Base-by-base conservation (phyloP, 2,888 invertebrate genomes). In the Plusia festucae region DNA sequence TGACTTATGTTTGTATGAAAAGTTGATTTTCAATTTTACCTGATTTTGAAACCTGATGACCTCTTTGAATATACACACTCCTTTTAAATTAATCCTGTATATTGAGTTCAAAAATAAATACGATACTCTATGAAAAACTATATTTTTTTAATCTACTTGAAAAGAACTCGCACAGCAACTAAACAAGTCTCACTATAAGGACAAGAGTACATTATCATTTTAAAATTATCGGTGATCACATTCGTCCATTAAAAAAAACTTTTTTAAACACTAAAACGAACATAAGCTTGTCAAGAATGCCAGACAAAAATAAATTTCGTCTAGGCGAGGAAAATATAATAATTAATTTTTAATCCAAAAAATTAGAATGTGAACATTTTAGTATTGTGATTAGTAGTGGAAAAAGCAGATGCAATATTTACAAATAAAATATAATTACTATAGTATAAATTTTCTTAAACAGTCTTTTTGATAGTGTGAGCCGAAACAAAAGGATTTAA, bases 181-280 rank as follows among this genome's bases (percentile, higher is more conserved):
- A 75, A 68, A 70, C 69, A 78, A 79, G 63, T 76, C 73, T 79
- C 75, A 77, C 73, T 70, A 65, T 74, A 61, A 63, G 53, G 44
- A 68, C 63, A 65, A 65, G 75, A 59, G 65, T 75, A 79, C 59
- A 64, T 71, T 22, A 70, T 77, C 67, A 68, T 73, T 75, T 77
- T 78, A 70, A 60, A 83, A 84, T 75, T 73, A 77, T 92, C 93
- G 93, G 93, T 93, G 93, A 92, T 90, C 89, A 88, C 83, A 83
- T 87, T 93, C 93, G 93, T 93, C 93, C 92, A 87, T 86, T 84
- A 79, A 79, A 72, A 64, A 73, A 71, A 60, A 53, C 27, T 3
- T 34, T 71, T 72, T 76, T 61, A 53, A 75, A 76, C 8, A 62
- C 73, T 73, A 73, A 67, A 70, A 67, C 53, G 65, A 54, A 68